Evolutionary conservation across 2,113 vertebrate species (phyloP).

Genomic region (Crypturellus undulatus): DNA sequence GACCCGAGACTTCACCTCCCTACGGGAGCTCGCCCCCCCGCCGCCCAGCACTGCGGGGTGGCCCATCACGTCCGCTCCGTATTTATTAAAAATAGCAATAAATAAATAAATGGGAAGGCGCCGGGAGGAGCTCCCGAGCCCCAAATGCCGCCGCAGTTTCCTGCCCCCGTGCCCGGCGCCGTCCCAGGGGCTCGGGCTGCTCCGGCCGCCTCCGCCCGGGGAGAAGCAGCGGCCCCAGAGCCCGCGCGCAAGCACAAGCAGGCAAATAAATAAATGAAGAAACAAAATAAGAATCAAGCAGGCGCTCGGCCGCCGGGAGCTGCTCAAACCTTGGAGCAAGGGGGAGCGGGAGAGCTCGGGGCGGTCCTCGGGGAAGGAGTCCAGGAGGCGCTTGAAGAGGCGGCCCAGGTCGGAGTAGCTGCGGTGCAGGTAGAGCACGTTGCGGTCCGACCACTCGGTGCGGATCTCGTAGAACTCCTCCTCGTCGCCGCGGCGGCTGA

Average conservation of each 20-base stretch:
- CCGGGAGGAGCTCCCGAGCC: slow-evolving; percentile 5
- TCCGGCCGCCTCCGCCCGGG: not conserved
- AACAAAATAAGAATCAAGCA: no score
- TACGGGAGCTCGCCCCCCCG: no score
- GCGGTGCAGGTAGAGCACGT: slow-evolving; percentile 92
- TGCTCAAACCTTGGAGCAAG: slow-evolving; percentile 88
- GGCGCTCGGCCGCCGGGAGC: not conserved
- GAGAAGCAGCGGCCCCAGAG: not conserved
- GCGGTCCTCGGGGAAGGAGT: slow-evolving; percentile 92
- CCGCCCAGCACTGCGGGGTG: no score
- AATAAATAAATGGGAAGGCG: not conserved
- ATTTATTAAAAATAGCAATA: no score
- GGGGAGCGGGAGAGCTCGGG: slow-evolving; percentile 85
- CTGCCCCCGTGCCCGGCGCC: not conserved
- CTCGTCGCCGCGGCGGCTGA: slow-evolving; percentile 90
- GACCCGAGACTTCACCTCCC: not conserved
- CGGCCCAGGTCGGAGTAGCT: slow-evolving; percentile 91
- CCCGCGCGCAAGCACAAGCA: not conserved
- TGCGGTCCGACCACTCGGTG: slow-evolving; percentile 97
- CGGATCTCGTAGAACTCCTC: slow-evolving; percentile 96
- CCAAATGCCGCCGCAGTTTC: not conserved
- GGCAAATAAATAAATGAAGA: not conserved
- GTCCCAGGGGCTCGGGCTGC: not conserved
- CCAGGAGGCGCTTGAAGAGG: slow-evolving; percentile 86
- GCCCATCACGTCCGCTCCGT: fast-evolving